A percentile compares a stretch with the other conserved stretches of the same genome.
Evolutionary conservation across 2,113 vertebrate species (phyloP).

Genomic region (Lepidiolamprologus cunningtoni): DNA sequence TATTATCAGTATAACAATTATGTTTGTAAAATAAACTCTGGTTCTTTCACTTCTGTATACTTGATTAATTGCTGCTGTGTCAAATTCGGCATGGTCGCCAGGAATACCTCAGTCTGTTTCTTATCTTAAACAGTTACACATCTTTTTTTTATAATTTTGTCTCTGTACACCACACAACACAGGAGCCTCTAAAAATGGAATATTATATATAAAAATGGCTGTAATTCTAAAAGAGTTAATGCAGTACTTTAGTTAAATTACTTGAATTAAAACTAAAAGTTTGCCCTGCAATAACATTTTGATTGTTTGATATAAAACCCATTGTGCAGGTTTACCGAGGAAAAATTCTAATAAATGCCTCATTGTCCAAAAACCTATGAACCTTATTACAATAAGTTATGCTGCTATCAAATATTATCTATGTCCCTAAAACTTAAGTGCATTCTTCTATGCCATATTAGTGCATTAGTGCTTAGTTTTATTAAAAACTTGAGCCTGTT

Average conservation of each 20-base stretch:
- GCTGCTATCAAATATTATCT: not conserved
- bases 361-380: not conserved
- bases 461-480: not conserved
- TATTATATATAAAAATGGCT: not conserved
- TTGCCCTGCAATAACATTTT: not conserved
- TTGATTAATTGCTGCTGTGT: not conserved
- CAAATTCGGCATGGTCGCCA: not conserved
- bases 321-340: not conserved
- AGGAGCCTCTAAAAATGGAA: not conserved
- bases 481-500: not conserved
- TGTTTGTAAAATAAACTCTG: conserved; percentile 53
- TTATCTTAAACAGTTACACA: not conserved
- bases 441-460: not conserved
- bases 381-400: not conserved
- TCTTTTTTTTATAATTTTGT: not conserved
- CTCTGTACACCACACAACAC: not conserved
- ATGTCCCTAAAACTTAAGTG: not conserved
- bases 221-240: not conserved
- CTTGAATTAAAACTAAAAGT: not conserved
- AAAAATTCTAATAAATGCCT: not conserved
- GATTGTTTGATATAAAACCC: not conserved
- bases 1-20: not conserved
- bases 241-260: not conserved
- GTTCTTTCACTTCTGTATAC: conserved; percentile 26
- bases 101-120: not conserved